phyloP scores from a whole-genome alignment of 2,888 invertebrate species.

The Dichetophora obliterata region DNA sequence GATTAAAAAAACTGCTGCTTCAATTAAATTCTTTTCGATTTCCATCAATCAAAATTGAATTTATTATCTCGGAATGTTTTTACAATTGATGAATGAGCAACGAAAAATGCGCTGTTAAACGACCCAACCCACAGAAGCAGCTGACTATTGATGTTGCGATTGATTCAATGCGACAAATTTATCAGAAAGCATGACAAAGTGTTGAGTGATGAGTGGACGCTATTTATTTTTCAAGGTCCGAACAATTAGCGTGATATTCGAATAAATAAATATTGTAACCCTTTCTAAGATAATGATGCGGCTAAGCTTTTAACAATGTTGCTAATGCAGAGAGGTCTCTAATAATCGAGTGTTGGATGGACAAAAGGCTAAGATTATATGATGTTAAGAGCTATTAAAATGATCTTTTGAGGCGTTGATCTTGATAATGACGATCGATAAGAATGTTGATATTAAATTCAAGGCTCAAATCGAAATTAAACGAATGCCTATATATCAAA shows the following conservation, averaged over 20 bases:
- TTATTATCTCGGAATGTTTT: constrained; percentile 33
- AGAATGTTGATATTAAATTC: background rate
- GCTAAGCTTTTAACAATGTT: too few relatives aligned
- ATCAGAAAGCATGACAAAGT: background rate
- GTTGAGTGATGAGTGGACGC: background rate
- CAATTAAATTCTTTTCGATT: constrained; percentile 44
- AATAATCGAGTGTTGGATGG: too few relatives aligned
- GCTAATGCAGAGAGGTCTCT: too few relatives aligned
- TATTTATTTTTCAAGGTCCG: background rate
- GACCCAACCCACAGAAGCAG: background rate
- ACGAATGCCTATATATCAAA: too few relatives aligned
- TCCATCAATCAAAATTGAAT: constrained; percentile 49
- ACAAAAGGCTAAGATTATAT: too few relatives aligned
- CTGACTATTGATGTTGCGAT: background rate
- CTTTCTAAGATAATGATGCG: background rate
- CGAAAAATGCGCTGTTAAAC: background rate
- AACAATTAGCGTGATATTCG: background rate
- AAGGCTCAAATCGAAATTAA: background rate
- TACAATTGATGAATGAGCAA: background rate
- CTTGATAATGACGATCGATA: background rate
- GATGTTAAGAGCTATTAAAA: too few relatives aligned
- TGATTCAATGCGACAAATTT: background rate
- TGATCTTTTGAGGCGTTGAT: too few relatives aligned
- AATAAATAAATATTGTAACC: background rate
- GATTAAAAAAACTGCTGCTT: background rate